phyloP scores from a whole-genome alignment of 2,888 invertebrate genomes.

The Folsomia candida region DNA sequence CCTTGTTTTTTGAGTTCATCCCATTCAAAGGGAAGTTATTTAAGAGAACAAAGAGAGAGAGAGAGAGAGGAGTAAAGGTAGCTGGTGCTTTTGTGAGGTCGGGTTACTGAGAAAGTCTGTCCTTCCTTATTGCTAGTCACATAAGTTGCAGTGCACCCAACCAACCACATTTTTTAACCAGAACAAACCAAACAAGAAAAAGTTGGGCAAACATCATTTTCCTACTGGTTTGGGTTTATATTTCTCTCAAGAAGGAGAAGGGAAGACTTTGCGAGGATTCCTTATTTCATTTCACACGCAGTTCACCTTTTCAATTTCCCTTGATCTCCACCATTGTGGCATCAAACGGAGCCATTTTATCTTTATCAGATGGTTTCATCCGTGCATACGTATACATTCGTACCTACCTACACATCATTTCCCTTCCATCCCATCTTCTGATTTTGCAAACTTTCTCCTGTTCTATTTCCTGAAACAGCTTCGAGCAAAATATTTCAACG shows the following conservation, averaged over 20 bases:
- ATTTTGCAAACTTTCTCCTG: neutral
- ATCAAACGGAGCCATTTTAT: neutral
- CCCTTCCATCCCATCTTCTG: too few species aligned
- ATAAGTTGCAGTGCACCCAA: neutral
- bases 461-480: neutral
- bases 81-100: constrained; percentile 11
- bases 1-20: constrained; percentile 12
- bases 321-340: neutral
- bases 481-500: neutral
- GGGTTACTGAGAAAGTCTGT: constrained; percentile 12
- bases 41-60: constrained; percentile 15
- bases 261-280: neutral
- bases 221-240: neutral
- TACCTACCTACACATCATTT: neutral
- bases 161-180: neutral
- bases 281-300: constrained; percentile 13
- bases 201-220: constrained; percentile 4
- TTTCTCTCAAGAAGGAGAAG: neutral
- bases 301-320: constrained; percentile 11
- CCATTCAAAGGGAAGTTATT: constrained; percentile 20
- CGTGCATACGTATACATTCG: neutral
- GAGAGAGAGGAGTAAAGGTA: neutral
- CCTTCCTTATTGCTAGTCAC: neutral
- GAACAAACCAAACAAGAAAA: constrained; percentile 3
- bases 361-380: neutral